These are phyloP conservation scores for Syndactyla subalaris DNA, from an alignment of 2,797 vertebrate genomes.

Conservation along the genomic window DNA sequence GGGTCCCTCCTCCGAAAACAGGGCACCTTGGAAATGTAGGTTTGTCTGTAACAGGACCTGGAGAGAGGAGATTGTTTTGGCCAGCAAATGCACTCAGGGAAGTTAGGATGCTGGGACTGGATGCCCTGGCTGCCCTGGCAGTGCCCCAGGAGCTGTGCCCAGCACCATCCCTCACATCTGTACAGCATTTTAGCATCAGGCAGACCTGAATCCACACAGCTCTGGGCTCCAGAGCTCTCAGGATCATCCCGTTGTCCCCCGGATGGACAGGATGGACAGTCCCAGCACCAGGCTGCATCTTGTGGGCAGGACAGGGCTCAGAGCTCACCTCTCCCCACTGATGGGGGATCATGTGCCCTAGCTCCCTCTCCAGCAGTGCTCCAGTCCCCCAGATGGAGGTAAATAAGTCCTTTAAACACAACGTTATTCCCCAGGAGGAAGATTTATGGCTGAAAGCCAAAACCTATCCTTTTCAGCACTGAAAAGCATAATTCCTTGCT, in stretches of 20 bases:
- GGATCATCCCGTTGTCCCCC: background rate
- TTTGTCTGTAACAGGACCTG: background rate
- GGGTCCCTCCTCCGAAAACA: background rate
- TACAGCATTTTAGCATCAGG: background rate
- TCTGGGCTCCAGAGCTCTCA: background rate
- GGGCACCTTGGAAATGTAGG: background rate
- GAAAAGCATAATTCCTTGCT: background rate
- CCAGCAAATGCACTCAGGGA: accelerated
- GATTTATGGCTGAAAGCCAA: background rate
- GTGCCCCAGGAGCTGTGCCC: background rate
- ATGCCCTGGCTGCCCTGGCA: background rate
- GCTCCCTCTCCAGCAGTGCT: background rate
- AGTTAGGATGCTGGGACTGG: accelerated
- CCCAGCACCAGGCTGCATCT: background rate
- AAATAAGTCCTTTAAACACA: background rate
- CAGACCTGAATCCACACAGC: accelerated
- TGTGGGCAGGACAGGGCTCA: background rate
- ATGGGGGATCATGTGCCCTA: background rate
- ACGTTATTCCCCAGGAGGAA: background rate
- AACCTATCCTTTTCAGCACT: background rate
- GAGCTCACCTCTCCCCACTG: background rate
- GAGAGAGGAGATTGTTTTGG: background rate
- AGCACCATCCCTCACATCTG: accelerated
- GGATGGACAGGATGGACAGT: background rate
- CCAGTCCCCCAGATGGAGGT: background rate